A percentile compares a stretch with the other conserved stretches of the same genome.
Evolutionary conservation across 2,888 invertebrate species (phyloP).

Genomic region (Acleris holmiana): DNA sequence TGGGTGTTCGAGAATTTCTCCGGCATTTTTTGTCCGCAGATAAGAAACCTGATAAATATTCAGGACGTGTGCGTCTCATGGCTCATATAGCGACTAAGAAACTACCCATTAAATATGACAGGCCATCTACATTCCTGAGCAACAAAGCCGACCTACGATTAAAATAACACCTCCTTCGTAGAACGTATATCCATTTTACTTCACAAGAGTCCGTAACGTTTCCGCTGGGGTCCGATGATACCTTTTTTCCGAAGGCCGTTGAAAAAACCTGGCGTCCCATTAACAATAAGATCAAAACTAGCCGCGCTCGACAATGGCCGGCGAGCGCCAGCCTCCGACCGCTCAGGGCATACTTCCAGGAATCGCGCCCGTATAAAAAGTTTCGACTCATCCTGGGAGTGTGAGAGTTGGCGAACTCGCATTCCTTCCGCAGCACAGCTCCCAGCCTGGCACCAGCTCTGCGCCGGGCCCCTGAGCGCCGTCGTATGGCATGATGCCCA

Average conservation of each 20-base stretch:
- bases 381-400: constrained; percentile 79
- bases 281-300: constrained; percentile 85
- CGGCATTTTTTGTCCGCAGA: constrained; percentile 35
- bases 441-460: constrained; percentile 10
- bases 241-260: constrained; percentile 76
- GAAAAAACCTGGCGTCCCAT: constrained; percentile 84
- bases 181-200: constrained; percentile 82
- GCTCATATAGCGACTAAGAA: constrained; percentile 69
- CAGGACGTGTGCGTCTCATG: constrained; percentile 67
- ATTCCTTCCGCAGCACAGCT: constrained; percentile 58
- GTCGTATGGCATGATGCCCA: too few species aligned
- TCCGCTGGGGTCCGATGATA: constrained; percentile 82
- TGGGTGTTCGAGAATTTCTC: constrained; percentile 2
- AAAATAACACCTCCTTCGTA: constrained; percentile 83
- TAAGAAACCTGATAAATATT: constrained; percentile 64
- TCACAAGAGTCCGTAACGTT: constrained; percentile 82
- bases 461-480: not conserved
- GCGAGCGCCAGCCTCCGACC: constrained; percentile 80
- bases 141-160: constrained; percentile 82
- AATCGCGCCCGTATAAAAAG: constrained; percentile 79
- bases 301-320: constrained; percentile 80
- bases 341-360: constrained; percentile 75
- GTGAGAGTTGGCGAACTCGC: constrained; percentile 73
- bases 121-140: constrained; percentile 82
- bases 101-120: constrained; percentile 83